Evolutionary conservation across 1,140 invertebrate species (phyloP).

Genomic region (Planococcus citri): DNA sequence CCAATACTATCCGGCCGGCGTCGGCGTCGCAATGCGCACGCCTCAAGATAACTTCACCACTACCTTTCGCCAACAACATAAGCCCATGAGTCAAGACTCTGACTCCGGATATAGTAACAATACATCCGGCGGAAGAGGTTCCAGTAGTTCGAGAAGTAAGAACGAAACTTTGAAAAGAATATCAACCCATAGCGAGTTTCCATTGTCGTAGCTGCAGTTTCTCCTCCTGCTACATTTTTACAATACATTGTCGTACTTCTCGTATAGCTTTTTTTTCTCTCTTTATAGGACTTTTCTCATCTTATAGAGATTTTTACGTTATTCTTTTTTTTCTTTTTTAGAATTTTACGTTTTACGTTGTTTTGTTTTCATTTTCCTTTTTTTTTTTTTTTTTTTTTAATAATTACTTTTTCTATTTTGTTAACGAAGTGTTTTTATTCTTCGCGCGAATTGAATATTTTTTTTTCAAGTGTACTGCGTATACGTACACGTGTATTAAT

Average conservation of each 20-base stretch:
- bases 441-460: not conserved
- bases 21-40: not conserved
- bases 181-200: conserved; percentile 6
- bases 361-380: no score
- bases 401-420: not conserved
- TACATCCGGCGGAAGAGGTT: conserved; percentile 36
- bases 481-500: not conserved
- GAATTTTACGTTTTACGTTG: no score
- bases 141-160: conserved; percentile 8
- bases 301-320: not conserved
- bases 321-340: not conserved
- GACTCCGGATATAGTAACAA: conserved; percentile 58
- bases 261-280: no score
- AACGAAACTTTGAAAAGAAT: conserved; percentile 16
- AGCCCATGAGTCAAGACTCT: conserved; percentile 36
- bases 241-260: no score
- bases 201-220: not conserved
- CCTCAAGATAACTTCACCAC: conserved; percentile 25
- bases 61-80: conserved; percentile 26
- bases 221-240: no score
- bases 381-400: not conserved
- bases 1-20: conserved; percentile 26
- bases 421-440: not conserved
- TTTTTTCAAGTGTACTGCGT: not conserved
- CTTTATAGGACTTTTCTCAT: not conserved